Base-by-base conservation (phyloP, 2,797 vertebrate species). In the Acanthornis magna region DNA sequence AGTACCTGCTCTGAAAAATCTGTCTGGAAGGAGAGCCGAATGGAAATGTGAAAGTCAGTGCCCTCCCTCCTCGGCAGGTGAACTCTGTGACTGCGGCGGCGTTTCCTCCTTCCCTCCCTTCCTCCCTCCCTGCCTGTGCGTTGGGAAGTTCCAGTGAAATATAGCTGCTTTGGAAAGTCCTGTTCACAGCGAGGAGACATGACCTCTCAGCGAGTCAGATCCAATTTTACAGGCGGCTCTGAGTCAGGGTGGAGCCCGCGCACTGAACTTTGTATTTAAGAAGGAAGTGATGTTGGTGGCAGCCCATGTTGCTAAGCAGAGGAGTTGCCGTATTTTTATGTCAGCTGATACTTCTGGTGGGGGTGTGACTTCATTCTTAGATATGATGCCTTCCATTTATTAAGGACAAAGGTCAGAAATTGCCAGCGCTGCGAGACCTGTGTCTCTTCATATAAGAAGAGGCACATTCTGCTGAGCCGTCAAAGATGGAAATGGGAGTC, bases 381-480 rank as follows among this genome's bases (percentile, higher is more conserved):
- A 92, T 95, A 85, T 4, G 83, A 43, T 63, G 82, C 61, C 77
- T 93, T 90, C 77, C 85, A 74, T 79, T 84, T 92, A 93, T 76
- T 66, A 74, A 79, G 95, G 92, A 90, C 93, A 95, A 95, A 96
- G 96, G 96, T 95, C 93, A 91, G 89, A 63, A 88, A 66, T 53
- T 19, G 77, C 57, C 70, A 23, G 88, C 0, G 1, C 74, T 18
- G 20, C 0, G 6, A 27, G 73, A 62, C 72, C 82, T 30, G 40
- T 48, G 58, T 27, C 87, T 85, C 48, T 78, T 82, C 76, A 0
- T 78, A 5, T 53, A 58, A 70, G 76, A 93, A 23, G 45, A 85
- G 66, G 82, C 67, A 65, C 2, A 12, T 91, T 80, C 87, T 73
- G 16, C 89, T 71, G 81, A 94, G 92, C 92, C 1, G 4, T 57